Conservation (phyloP, 2,797 vertebrate species). For the Glossophaga mutica region DNA sequence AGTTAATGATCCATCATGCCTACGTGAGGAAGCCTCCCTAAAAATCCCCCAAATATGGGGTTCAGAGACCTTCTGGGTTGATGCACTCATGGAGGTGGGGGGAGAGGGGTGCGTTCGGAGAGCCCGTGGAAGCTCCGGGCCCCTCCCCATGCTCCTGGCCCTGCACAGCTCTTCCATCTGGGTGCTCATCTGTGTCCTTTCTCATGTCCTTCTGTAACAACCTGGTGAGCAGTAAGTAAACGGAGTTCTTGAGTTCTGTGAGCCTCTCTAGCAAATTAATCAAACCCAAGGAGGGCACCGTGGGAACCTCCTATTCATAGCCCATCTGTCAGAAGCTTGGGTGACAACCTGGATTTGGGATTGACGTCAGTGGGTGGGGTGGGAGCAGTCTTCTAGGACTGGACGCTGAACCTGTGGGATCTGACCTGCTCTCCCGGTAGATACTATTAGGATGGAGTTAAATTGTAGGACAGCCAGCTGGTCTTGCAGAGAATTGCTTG, state of each 20-base stretch:
- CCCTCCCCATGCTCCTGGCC: neutral
- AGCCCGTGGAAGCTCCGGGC: fast-evolving
- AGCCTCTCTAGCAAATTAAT: neutral
- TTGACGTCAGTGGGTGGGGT: neutral
- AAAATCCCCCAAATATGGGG: too few species aligned
- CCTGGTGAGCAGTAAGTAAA: neutral
- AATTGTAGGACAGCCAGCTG: neutral
- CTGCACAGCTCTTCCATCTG: neutral
- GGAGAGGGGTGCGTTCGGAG: neutral
- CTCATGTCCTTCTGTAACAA: neutral
- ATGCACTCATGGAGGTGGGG: fast-evolving
- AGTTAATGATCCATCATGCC: fast-evolving
- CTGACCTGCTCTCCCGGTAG: neutral
- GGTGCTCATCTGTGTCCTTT: neutral
- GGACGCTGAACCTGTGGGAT: neutral
- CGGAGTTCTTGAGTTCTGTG: neutral
- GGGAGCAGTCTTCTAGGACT: neutral
- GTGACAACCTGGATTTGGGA: too few species aligned
- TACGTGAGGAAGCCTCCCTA: neutral
- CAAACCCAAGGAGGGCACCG: neutral
- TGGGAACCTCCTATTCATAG: neutral
- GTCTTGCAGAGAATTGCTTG: neutral
- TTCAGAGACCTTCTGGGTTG: too few species aligned
- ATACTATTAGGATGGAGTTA: neutral
- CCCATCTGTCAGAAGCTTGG: neutral